Evolutionary conservation across 2,797 vertebrate genomes (phyloP).

Genomic region (Merluccius polli): DNA sequence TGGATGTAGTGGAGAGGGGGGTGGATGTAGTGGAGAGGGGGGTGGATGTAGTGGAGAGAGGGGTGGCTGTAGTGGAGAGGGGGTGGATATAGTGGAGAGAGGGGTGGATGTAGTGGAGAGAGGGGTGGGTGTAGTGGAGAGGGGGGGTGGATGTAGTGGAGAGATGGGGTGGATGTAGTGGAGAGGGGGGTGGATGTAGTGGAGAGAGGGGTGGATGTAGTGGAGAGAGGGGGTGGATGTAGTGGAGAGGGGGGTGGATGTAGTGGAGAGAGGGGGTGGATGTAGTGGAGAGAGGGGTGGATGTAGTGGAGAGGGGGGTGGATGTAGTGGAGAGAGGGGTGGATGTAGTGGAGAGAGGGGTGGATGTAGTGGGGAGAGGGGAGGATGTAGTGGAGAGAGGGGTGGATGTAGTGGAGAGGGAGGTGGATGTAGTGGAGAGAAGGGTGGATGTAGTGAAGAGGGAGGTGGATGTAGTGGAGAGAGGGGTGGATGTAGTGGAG

Average conservation of each 20-base stretch:
- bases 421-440: too few relatives aligned
- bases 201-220: neutral
- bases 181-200: too few relatives aligned
- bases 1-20: neutral
- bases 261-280: too few relatives aligned
- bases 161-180: too few relatives aligned
- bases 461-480: too few relatives aligned
- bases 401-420: neutral
- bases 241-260: neutral
- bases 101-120: slow-evolving; percentile 85
- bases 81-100: neutral
- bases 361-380: too few relatives aligned
- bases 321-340: too few relatives aligned
- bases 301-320: neutral
- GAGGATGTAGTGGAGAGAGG: neutral
- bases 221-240: neutral
- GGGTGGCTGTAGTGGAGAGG: neutral
- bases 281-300: neutral
- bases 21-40: slow-evolving; percentile 8
- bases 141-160: too few relatives aligned
- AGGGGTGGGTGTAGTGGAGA: neutral
- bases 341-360: slow-evolving; percentile 8
- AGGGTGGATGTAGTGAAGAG: too few relatives aligned
- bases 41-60: neutral
- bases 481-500: neutral